These are phyloP conservation scores for Lycaena phlaeas DNA, from an alignment of 2,888 invertebrate species.

Conservation along the genomic window DNA sequence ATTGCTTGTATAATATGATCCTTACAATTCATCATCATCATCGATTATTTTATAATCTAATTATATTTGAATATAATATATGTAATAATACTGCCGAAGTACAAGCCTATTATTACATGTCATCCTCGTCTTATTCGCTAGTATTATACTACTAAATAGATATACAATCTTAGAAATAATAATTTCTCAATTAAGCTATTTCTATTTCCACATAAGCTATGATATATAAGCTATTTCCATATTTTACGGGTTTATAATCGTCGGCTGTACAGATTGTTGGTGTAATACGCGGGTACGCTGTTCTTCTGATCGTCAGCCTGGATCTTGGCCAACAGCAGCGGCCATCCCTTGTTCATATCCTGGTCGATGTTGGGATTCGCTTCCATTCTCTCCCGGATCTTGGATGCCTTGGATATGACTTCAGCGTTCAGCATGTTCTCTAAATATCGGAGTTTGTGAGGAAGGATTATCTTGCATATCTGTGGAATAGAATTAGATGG, in stretches of 20 bases:
- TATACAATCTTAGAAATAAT: too few species aligned
- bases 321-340: constrained; percentile 44
- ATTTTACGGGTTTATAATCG: not conserved
- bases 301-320: constrained; percentile 44
- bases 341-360: constrained; percentile 53
- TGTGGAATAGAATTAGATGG: constrained; percentile 24
- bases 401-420: constrained; percentile 55
- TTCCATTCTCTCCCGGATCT: constrained; percentile 49
- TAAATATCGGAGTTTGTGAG: constrained; percentile 54
- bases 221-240: too few species aligned
- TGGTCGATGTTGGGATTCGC: constrained; percentile 41
- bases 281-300: not conserved
- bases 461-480: constrained; percentile 55
- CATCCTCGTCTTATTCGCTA: too few species aligned
- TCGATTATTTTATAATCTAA: too few species aligned
- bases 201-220: too few species aligned
- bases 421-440: constrained; percentile 63
- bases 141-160: too few species aligned
- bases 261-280: not conserved
- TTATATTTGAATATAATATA: too few species aligned
- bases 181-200: too few species aligned
- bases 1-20: too few species aligned
- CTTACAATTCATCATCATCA: too few species aligned
- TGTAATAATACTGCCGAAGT: too few species aligned
- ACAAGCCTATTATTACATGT: too few species aligned